Conservation (phyloP, 2,113 vertebrate species). For the Forbesichthys papilliferus region DNA sequence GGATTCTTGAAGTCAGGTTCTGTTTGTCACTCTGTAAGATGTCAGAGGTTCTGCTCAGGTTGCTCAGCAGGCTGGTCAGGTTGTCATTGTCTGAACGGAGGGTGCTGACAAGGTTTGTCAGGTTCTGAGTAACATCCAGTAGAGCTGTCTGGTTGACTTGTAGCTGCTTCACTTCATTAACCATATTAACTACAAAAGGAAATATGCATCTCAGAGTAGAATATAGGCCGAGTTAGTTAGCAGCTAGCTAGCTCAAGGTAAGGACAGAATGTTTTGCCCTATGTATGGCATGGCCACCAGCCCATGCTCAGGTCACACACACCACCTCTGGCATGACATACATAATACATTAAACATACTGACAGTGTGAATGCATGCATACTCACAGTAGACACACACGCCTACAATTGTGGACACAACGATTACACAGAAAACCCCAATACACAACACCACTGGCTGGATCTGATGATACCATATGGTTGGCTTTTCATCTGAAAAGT, state of each 20-base stretch:
- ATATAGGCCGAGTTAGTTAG: no score
- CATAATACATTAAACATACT: no score
- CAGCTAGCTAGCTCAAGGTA: fast-evolving
- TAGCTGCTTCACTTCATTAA: not conserved
- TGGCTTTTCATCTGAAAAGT: not conserved
- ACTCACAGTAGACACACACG: constrained; percentile 32
- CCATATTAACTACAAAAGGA: constrained; percentile 17
- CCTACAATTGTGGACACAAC: constrained; percentile 5
- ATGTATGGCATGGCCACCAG: no score
- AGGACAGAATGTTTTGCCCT: no score
- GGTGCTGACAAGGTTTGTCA: no score
- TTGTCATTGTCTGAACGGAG: not conserved
- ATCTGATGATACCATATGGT: fast-evolving
- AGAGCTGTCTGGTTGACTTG: not conserved
- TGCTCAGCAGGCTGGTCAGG: no score
- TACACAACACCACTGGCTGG: constrained; percentile 3
- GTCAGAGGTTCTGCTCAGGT: no score
- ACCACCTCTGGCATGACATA: no score
- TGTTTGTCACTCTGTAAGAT: no score
- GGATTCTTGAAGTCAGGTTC: no score
- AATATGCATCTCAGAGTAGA: not conserved
- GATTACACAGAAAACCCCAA: constrained; percentile 23
- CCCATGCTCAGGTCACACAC: no score
- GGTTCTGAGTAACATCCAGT: not conserved
- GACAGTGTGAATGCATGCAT: not conserved